phyloP scores from a whole-genome alignment of 1,140 invertebrate species.

The Drosophila pallidifrons region DNA sequence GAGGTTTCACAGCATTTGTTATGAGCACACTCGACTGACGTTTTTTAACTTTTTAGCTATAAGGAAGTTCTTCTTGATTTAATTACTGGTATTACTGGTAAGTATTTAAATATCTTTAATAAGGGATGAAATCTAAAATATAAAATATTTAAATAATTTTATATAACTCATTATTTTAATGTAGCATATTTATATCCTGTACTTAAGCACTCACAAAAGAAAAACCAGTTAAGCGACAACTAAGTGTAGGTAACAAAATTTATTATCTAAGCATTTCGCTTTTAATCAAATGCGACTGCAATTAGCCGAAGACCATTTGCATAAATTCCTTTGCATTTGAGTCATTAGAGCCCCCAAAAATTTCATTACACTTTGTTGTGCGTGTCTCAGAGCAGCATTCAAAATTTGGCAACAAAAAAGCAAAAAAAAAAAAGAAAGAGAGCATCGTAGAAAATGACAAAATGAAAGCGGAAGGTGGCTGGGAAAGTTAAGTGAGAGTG shows the following conservation, averaged over 20 bases:
- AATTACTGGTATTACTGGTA: too few species aligned
- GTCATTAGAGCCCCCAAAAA: slow-evolving; percentile 70
- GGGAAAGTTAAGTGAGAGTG: background rate
- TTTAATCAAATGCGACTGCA: slow-evolving; percentile 69
- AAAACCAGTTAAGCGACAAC: slow-evolving; percentile 1
- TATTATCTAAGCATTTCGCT: slow-evolving; percentile 30
- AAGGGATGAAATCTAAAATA: too few species aligned
- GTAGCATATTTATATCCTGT: too few species aligned
- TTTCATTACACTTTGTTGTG: slow-evolving; percentile 72
- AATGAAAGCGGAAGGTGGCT: slow-evolving; percentile 30
- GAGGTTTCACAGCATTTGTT: too few species aligned
- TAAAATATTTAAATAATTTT: too few species aligned
- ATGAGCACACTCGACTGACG: too few species aligned
- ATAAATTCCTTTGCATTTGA: slow-evolving; percentile 76
- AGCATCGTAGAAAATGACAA: slow-evolving; percentile 44
- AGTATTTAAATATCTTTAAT: too few species aligned
- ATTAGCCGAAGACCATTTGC: slow-evolving; percentile 59
- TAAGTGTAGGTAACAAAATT: slow-evolving; percentile 11
- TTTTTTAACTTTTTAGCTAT: too few species aligned
- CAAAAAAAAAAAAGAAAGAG: slow-evolving; percentile 2
- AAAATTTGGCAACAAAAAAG: slow-evolving; percentile 35
- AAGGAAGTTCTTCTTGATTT: too few species aligned
- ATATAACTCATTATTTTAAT: too few species aligned
- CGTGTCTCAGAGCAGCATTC: slow-evolving; percentile 39
- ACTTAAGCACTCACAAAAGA: background rate